Percentiles rank a stretch among this genome's conserved stretches.
These are phyloP conservation scores for Symphodus melops DNA, from an alignment of 2,113 vertebrate genomes.

Conservation along the genomic window DNA sequence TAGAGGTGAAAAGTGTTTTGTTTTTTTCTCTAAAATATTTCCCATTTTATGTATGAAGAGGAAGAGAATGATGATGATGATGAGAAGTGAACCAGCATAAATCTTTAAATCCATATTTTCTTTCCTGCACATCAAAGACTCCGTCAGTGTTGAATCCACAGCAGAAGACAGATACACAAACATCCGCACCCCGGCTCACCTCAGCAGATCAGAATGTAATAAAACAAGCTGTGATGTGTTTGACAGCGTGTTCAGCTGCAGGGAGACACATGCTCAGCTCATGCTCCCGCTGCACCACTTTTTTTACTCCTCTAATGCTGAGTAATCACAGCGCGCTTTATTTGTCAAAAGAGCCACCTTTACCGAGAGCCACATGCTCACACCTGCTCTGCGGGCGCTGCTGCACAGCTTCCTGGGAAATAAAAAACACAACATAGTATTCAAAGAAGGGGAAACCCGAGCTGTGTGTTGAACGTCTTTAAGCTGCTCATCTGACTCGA, in stretches of 20 bases:
- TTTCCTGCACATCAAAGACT: not conserved
- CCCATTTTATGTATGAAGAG: too few relatives aligned
- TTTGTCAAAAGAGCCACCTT: constrained; percentile 1
- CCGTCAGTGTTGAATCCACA: not conserved
- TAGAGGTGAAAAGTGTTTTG: too few relatives aligned
- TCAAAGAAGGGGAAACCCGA: too few relatives aligned
- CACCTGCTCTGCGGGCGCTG: constrained; percentile 7
- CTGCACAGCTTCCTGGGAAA: constrained; percentile 14
- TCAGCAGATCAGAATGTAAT: constrained; percentile 26
- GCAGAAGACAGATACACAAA: not conserved
- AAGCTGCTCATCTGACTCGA: constrained; percentile 46
- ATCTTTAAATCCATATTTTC: not conserved
- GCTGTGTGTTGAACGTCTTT: constrained; percentile 5
- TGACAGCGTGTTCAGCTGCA: not conserved
- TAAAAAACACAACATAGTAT: not conserved
- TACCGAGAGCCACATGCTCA: constrained; percentile 21
- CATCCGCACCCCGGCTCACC: not conserved
- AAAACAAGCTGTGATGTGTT: constrained; percentile 19
- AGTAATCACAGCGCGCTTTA: constrained; percentile 26
- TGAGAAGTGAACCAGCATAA: not conserved
- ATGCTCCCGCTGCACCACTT: not conserved
- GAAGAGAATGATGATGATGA: too few relatives aligned
- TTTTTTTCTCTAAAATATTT: too few relatives aligned
- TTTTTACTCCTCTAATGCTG: constrained; percentile 16
- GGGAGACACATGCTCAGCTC: constrained; percentile 13